A percentile compares a stretch with the other conserved stretches of the same genome.
These are phyloP conservation scores for Acridotheres tristis DNA, from an alignment of 2,797 vertebrate species.

Conservation along the genomic window DNA sequence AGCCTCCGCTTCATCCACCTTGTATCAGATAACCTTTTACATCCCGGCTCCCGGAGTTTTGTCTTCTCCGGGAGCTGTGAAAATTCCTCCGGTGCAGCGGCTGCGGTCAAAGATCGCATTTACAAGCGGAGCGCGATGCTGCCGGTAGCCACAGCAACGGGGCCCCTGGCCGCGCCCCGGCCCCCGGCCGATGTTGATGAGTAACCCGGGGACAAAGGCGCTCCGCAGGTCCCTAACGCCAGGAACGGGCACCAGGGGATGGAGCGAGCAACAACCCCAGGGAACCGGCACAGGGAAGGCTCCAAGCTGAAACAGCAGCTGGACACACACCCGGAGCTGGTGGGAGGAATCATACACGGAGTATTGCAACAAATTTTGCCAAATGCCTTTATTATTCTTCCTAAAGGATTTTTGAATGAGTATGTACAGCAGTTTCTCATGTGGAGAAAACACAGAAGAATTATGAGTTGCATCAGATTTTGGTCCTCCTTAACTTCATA, in stretches of 20 bases:
- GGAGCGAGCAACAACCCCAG: neutral
- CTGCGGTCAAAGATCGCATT: slow-evolving; percentile 77
- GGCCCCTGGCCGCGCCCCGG: neutral
- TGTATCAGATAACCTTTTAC: slow-evolving; percentile 69
- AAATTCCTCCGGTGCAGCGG: slow-evolving; percentile 62
- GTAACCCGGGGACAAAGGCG: neutral
- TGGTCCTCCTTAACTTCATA: neutral
- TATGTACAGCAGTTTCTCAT: neutral
- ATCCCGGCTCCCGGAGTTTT: slow-evolving; percentile 44
- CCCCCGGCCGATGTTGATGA: too few relatives aligned
- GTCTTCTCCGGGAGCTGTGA: slow-evolving; percentile 49
- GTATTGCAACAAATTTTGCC: neutral
- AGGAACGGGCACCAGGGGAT: too few relatives aligned
- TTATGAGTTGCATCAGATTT: neutral
- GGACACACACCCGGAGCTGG: neutral
- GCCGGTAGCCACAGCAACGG: slow-evolving; percentile 82
- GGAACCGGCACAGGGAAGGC: neutral
- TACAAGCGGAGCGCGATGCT: slow-evolving; percentile 77
- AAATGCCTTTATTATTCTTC: neutral
- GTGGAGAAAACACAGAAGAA: neutral
- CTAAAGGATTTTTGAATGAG: neutral
- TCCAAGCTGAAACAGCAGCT: neutral
- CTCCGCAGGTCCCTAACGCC: slow-evolving; percentile 49
- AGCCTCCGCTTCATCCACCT: slow-evolving; percentile 9
- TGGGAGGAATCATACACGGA: neutral